Percentiles rank a stretch among this genome's conserved stretches.
phyloP scores from a whole-genome alignment of 2,888 invertebrate genomes.

The Perizoma flavofasciatum region DNA sequence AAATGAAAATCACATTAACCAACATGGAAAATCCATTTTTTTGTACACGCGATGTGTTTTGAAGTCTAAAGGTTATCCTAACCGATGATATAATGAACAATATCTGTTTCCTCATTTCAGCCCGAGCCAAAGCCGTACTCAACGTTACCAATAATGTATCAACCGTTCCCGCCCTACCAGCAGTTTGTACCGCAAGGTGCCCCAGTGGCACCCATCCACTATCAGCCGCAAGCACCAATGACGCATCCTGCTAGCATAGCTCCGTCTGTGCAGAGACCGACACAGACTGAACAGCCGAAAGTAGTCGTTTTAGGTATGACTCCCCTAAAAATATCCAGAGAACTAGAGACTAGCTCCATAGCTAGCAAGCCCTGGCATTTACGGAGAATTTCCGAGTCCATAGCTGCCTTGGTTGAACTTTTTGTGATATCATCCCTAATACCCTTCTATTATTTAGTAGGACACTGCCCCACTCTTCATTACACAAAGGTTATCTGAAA shows the following conservation, averaged over 20 bases:
- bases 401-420: no score
- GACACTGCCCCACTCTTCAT: no score
- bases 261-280: constrained; percentile 55
- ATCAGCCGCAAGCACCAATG: constrained; percentile 71
- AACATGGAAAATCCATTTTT: no score
- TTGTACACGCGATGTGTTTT: no score
- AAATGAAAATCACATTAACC: no score
- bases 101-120: constrained; percentile 58
- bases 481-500: no score
- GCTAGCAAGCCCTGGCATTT: background rate
- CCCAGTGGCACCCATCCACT: constrained; percentile 67
- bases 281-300: constrained; percentile 77
- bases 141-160: constrained; percentile 74
- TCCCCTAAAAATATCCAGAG: constrained; percentile 19
- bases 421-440: no score
- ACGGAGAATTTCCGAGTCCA: no score
- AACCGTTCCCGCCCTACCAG: constrained; percentile 72
- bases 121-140: constrained; percentile 75
- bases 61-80: no score
- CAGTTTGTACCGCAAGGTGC: constrained; percentile 64
- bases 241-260: constrained; percentile 50
- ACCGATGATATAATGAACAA: no score
- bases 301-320: constrained; percentile 81
- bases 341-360: background rate
- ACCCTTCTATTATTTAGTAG: no score